Base-by-base conservation (phyloP, 2,888 invertebrate species). In the Lutraria lutraria region DNA sequence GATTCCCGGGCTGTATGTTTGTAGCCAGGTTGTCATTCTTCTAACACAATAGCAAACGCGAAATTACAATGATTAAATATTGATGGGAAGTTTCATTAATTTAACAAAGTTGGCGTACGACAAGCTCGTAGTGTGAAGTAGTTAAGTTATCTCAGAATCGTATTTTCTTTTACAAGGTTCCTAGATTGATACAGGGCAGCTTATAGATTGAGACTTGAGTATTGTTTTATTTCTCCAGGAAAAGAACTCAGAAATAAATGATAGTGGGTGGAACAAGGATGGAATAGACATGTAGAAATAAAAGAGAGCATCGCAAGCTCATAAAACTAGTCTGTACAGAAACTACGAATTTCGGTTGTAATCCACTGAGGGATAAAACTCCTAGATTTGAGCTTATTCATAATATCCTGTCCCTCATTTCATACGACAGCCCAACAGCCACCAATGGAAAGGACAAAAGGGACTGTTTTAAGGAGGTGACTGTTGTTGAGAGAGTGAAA, bases 11-110 rank as follows among this genome's bases (percentile, higher is more conserved):
- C 53, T 29, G 21, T 25, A 54, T 43, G 25, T 29, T 72, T 54
- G 76, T 53, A 54, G 52, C 76, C 53, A 76, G 25, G 25, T 76
- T 29, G 72, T 54, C 63, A 43, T 84, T 76, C 84, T 19, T 25
- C 60, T 54, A 60, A 54, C 83, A 88, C 85, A 81, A 68, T 80
- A 31, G 88, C 88, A 83, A 86, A 84, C 76, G 88, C 90, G 84
- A 90, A 90, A 90, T 90, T 87, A 88, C 90, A 76, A 88, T 90
- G 88, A 90, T 90, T 86, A 90, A 90, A 90, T 90, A 90, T 90
- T 90, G 88, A 90, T 90, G 85, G 81, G 15, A 63, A 84, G 79
- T 85, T 88, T 87, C 90, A 90, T 90, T 90, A 88, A 88, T 86
- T 86, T 88, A 85, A 60, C 85, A 85, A 43, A 79, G 80, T 79